Conservation (phyloP, 2,113 vertebrate genomes). For the Kryptolebias marmoratus region DNA sequence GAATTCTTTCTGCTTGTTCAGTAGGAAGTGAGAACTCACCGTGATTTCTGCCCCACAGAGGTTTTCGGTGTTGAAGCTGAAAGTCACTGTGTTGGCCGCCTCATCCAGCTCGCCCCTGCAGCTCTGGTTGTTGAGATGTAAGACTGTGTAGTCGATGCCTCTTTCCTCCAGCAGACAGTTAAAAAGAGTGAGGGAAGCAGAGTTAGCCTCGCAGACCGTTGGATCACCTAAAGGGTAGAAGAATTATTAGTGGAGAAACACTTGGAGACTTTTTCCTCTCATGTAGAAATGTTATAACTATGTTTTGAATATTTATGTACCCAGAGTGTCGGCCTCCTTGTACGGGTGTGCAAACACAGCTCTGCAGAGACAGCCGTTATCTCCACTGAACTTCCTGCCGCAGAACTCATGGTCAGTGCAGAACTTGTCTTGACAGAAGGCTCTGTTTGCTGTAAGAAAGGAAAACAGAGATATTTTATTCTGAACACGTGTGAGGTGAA, state of each 20-base stretch:
- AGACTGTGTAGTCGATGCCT: background rate
- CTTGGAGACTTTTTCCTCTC: too few relatives aligned
- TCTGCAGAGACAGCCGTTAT: conserved; percentile 3
- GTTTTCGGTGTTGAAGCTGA: background rate
- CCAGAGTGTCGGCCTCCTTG: background rate
- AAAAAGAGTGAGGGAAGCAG: conserved; percentile 4
- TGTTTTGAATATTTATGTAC: background rate
- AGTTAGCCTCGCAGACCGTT: background rate
- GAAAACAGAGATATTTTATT: background rate
- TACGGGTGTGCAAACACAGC: conserved; percentile 16
- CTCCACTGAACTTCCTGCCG: background rate
- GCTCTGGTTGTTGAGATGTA: conserved; percentile 1
- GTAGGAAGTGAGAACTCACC: conserved; percentile 1
- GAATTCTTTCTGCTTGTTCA: too few relatives aligned
- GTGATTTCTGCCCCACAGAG: conserved; percentile 5
- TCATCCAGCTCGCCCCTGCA: conserved; percentile 6
- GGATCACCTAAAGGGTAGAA: background rate
- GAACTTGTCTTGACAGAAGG: conserved; percentile 1
- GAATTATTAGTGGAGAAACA: too few relatives aligned
- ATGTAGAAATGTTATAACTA: too few relatives aligned
- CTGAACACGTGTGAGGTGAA: background rate
- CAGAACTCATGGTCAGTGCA: conserved; percentile 31
- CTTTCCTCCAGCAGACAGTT: conserved; percentile 12
- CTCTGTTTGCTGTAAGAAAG: background rate
- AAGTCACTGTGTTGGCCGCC: conserved; percentile 7